Conservation (phyloP, 2,113 vertebrate genomes). For the Triplophysa siluroides region DNA sequence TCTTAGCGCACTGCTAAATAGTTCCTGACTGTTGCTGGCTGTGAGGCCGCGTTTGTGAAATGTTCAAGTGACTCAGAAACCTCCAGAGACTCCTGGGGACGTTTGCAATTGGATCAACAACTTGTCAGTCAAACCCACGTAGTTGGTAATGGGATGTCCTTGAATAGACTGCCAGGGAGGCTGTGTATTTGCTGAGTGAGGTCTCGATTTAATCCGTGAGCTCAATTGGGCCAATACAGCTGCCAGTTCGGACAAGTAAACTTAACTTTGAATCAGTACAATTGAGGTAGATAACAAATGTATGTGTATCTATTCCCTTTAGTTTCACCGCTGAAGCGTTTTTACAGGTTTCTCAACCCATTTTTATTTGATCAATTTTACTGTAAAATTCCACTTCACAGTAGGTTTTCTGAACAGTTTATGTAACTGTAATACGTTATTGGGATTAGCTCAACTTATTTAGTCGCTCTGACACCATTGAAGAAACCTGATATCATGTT, state of each 20-base stretch:
- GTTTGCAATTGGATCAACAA: constrained; percentile 62
- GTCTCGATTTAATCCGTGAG: background rate
- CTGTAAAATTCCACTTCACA: background rate
- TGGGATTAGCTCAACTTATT: background rate
- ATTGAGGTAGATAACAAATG: background rate
- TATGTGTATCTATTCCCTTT: background rate
- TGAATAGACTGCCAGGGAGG: constrained; percentile 25
- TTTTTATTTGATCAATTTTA: background rate
- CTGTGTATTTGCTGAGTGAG: constrained; percentile 17
- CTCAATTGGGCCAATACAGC: background rate
- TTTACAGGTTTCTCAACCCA: background rate
- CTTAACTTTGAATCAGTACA: background rate
- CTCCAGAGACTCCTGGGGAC: constrained; percentile 56
- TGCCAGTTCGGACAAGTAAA: constrained; percentile 8
- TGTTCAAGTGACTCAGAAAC: constrained; percentile 65
- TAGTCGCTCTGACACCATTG: background rate
- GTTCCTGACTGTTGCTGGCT: constrained; percentile 62
- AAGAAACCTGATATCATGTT: background rate
- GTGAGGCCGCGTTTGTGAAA: constrained; percentile 55
- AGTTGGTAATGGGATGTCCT: constrained; percentile 51
- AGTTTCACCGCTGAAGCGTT: background rate
- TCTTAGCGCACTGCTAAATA: constrained; percentile 56
- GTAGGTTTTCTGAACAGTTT: background rate
- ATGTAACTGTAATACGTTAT: background rate
- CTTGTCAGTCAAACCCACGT: constrained; percentile 43